Evolutionary conservation across 1,140 invertebrate genomes (phyloP).

Genomic region (Rhizoglyphus robini): DNA sequence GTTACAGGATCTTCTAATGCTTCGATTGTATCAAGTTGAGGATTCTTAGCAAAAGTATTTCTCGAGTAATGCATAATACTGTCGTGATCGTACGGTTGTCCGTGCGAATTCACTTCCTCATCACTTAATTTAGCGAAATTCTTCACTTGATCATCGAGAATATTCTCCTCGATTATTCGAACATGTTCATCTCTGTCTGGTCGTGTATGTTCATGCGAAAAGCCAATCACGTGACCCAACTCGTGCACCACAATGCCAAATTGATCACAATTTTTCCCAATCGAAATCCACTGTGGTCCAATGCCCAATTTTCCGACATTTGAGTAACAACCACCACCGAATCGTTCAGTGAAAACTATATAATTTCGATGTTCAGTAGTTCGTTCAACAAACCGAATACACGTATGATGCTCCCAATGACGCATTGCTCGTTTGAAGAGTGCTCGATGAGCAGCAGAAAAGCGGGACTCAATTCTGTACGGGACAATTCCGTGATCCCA

Average conservation of each 20-base stretch:
- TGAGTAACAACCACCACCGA: conserved; percentile 94
- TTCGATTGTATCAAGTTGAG: conserved; percentile 84
- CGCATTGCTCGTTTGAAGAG: conserved; percentile 96
- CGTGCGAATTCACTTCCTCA: conserved; percentile 92
- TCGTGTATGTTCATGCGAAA: conserved; percentile 83
- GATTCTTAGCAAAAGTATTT: conserved; percentile 92
- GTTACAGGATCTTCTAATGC: conserved; percentile 59
- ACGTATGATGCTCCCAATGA: conserved; percentile 98
- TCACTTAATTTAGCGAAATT: conserved; percentile 93
- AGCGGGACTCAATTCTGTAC: conserved; percentile 93
- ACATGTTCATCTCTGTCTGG: conserved; percentile 74
- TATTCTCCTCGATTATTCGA: conserved; percentile 76
- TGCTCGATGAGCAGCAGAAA: conserved; percentile 79
- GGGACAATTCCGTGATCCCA: conserved; percentile 97
- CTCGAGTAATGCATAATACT: conserved; percentile 98
- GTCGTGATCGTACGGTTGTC: conserved; percentile 85
- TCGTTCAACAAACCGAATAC: conserved; percentile 89
- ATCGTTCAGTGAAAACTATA: conserved; percentile 88
- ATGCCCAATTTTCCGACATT: conserved; percentile 95
- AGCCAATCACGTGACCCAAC: conserved; percentile 87
- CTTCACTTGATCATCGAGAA: conserved; percentile 77
- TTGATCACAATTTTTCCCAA: conserved; percentile 98
- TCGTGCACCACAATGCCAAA: conserved; percentile 99
- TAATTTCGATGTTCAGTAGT: conserved; percentile 78
- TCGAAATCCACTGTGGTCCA: conserved; percentile 90